Conservation (phyloP, 2,113 vertebrate species). For the Jacana jacana region DNA sequence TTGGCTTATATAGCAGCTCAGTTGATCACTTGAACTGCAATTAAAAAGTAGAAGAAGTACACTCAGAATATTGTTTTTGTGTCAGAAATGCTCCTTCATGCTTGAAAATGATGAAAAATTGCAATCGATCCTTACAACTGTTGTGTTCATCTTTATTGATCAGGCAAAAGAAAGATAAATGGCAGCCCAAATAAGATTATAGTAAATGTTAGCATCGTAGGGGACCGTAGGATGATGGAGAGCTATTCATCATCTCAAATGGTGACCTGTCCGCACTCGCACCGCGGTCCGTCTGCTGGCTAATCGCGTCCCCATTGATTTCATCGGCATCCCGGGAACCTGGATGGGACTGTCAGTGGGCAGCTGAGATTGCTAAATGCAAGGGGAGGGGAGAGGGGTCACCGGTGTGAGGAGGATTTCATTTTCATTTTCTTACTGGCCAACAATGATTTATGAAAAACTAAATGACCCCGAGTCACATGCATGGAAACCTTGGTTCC, state of each 20-base stretch:
- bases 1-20: not conserved
- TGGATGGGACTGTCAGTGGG: conserved; percentile 56
- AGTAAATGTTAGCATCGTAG: conserved; percentile 69
- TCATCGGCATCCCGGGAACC: conserved; percentile 43
- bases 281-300: conserved; percentile 22
- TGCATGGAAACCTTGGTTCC: not conserved
- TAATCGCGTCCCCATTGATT: conserved; percentile 74
- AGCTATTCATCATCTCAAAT: conserved; percentile 76
- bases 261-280: conserved; percentile 52
- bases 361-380: conserved; percentile 51
- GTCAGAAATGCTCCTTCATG: conserved; percentile 74
- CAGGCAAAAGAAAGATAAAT: conserved; percentile 82
- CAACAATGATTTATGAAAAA: conserved; percentile 67
- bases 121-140: conserved; percentile 81
- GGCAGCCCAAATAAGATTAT: conserved; percentile 75
- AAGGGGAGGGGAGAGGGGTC: conserved; percentile 8
- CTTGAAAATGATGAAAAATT: conserved; percentile 83
- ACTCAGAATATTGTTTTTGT: conserved; percentile 71
- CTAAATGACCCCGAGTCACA: conserved; percentile 15
- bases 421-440: conserved; percentile 56
- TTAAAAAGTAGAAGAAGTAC: conserved; percentile 53
- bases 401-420: conserved; percentile 61
- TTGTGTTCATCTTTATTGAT: conserved; percentile 87
- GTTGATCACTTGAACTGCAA: conserved; percentile 55
- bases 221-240: conserved; percentile 68